Evolutionary conservation across 92 coral and sea anemone genomes (phyloP).

Genomic region (Epizoanthus illoricatus): DNA sequence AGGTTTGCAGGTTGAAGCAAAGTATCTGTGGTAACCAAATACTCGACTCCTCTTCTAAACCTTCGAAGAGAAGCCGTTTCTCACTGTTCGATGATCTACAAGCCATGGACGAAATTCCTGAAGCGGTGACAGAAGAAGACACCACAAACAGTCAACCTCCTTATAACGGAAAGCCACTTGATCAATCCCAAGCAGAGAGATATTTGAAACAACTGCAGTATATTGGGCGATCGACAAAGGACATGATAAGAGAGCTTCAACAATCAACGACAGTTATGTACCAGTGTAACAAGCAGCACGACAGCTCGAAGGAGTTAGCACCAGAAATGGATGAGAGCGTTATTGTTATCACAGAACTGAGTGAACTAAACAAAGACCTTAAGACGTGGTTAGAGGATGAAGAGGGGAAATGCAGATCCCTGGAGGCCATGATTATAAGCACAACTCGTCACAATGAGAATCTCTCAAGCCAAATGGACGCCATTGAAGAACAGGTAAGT

Average conservation of each 20-base stretch:
- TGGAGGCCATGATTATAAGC: slow-evolving; percentile 34
- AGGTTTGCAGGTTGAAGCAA: slow-evolving; percentile 10
- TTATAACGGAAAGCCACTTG: not conserved
- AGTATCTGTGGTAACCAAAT: not conserved
- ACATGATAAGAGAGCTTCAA: slow-evolving; percentile 6
- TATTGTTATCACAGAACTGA: not conserved
- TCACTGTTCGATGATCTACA: slow-evolving; percentile 9
- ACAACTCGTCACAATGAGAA: slow-evolving; percentile 37
- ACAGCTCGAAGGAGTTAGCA: not conserved
- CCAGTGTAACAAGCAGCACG: not conserved
- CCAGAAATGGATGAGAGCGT: not conserved
- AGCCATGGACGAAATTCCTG: slow-evolving; percentile 14
- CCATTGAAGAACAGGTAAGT: slow-evolving; percentile 24
- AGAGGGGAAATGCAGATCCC: slow-evolving; percentile 29
- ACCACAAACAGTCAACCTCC: not conserved
- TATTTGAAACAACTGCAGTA: not conserved
- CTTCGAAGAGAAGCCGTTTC: not conserved
- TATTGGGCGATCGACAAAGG: not conserved
- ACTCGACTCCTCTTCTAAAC: no score
- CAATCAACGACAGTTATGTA: not conserved
- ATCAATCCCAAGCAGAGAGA: not conserved
- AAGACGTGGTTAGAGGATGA: slow-evolving; percentile 37
- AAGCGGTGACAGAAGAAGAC: slow-evolving; percentile 18
- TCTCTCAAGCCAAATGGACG: slow-evolving; percentile 16
- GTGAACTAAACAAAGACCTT: slow-evolving; percentile 10